Percentiles rank a stretch among this genome's conserved stretches.
phyloP scores from a whole-genome alignment of 2,888 invertebrate species.

The Mimachlamys varia region DNA sequence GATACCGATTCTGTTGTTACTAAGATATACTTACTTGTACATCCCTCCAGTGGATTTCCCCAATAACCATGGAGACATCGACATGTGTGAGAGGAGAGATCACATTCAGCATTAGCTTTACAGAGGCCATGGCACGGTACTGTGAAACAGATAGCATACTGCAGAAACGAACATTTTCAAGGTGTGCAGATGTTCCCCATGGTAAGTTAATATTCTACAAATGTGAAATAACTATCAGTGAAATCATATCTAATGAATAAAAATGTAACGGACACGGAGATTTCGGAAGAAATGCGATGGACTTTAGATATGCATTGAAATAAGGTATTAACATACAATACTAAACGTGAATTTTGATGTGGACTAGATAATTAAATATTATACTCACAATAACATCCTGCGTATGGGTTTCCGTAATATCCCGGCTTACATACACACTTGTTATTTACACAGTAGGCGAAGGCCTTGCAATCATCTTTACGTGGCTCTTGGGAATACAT shows the following conservation, averaged over 20 bases:
- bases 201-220: too few species aligned
- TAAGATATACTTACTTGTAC: neutral
- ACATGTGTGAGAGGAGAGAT: neutral
- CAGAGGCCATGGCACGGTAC: neutral
- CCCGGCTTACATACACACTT: neutral
- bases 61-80: neutral
- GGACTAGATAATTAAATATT: too few species aligned
- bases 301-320: too few species aligned
- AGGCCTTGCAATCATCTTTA: neutral
- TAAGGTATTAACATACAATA: too few species aligned
- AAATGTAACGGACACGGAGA: too few species aligned
- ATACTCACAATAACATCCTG: neutral
- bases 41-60: neutral
- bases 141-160: neutral
- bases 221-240: too few species aligned
- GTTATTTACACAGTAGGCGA: neutral
- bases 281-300: too few species aligned
- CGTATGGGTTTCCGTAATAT: neutral
- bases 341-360: too few species aligned
- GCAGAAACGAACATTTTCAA: too few species aligned
- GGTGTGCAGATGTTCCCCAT: too few species aligned
- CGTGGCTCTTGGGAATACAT: neutral
- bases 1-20: too few species aligned
- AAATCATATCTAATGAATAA: too few species aligned
- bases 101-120: neutral